Conservation (phyloP, 1,140 invertebrate species). For the Hirudo medicinalis region DNA sequence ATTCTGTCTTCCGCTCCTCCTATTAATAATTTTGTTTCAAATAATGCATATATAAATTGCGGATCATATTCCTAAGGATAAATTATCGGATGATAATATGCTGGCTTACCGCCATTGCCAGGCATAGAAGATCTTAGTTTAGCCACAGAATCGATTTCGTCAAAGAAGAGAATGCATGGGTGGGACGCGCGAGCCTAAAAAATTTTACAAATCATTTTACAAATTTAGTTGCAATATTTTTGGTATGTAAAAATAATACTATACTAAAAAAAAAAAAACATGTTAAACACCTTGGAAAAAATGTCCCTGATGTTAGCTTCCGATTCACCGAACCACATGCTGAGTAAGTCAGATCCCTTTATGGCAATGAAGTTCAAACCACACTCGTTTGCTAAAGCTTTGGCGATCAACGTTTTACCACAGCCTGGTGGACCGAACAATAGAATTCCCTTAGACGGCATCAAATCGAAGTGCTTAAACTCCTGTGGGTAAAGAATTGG, state of each 20-base stretch:
- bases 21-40: constrained; percentile 22
- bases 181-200: constrained; percentile 75
- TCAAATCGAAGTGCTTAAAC: constrained; percentile 62
- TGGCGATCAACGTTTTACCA: constrained; percentile 77
- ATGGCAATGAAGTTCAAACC: constrained; percentile 93
- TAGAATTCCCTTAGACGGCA: constrained; percentile 66
- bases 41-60: background rate
- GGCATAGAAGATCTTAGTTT: constrained; percentile 54
- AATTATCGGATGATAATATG: background rate
- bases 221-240: too few species aligned
- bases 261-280: background rate
- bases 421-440: constrained; percentile 83
- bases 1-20: constrained; percentile 90
- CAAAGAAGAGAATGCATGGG: constrained; percentile 97
- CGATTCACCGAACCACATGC: constrained; percentile 97
- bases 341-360: constrained; percentile 87
- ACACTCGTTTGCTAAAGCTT: constrained; percentile 87
- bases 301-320: constrained; percentile 98
- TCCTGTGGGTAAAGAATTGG: constrained; percentile 79
- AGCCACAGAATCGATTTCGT: constrained; percentile 97
- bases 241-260: too few species aligned
- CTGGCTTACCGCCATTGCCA: background rate
- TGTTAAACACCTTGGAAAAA: constrained; percentile 66
- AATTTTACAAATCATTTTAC: too few species aligned
- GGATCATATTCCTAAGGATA: background rate